These are phyloP conservation scores for Drusus annulatus DNA, from an alignment of 1,140 invertebrate species.

Conservation along the genomic window DNA sequence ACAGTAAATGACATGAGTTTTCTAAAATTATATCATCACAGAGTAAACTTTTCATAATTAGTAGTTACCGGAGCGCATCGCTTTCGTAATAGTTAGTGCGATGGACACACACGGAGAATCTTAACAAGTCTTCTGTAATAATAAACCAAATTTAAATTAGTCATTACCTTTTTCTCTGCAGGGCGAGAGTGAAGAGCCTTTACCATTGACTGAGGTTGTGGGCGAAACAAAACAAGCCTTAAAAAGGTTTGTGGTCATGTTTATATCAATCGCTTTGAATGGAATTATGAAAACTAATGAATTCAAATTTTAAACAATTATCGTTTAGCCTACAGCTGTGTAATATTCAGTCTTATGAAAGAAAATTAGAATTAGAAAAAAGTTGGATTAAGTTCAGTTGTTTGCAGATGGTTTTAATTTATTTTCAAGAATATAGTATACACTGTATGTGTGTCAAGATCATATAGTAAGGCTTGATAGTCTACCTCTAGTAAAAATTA, in stretches of 20 bases:
- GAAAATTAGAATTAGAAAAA: no score
- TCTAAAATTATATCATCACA: no score
- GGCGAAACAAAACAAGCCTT: conserved; percentile 3
- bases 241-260: neutral
- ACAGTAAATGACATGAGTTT: no score
- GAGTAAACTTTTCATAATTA: neutral
- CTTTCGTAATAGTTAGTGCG: conserved; percentile 49
- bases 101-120: conserved; percentile 47
- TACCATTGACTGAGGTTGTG: neutral
- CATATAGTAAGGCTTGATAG: no score
- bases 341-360: no score
- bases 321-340: no score
- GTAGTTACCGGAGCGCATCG: conserved; percentile 48
- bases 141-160: conserved; percentile 41
- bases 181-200: conserved; percentile 53
- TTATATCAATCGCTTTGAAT: neutral
- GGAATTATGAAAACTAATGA: neutral
- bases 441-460: no score
- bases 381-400: no score
- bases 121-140: conserved; percentile 41
- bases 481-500: no score
- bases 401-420: no score
- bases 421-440: no score
- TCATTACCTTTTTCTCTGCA: conserved; percentile 45
- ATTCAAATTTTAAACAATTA: no score